These are phyloP conservation scores for Laspeyria flexula DNA, from an alignment of 2,888 invertebrate species.

Conservation along the genomic window DNA sequence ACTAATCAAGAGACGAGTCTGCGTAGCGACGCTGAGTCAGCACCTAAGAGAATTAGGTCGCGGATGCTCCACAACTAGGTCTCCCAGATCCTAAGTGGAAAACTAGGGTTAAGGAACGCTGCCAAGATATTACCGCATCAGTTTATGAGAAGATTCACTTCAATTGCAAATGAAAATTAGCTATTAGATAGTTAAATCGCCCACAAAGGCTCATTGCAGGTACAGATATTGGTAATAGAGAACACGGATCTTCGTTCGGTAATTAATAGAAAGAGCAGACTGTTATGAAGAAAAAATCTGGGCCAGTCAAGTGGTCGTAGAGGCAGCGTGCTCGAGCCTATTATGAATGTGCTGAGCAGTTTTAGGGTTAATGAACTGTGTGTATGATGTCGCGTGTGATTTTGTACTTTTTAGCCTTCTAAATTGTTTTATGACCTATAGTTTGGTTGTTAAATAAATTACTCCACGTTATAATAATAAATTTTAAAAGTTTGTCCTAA, in stretches of 20 bases:
- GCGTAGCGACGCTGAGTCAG: conserved; percentile 32
- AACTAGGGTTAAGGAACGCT: conserved; percentile 49
- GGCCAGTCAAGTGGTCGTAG: conserved; percentile 54
- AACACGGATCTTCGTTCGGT: conserved; percentile 15
- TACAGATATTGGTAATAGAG: conserved; percentile 6
- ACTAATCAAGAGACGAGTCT: conserved; percentile 42
- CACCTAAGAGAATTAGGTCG: conserved; percentile 59
- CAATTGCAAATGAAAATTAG: background rate
- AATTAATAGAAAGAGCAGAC: conserved; percentile 42
- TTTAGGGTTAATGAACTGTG: conserved; percentile 67
- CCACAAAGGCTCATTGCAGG: background rate
- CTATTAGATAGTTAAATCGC: background rate
- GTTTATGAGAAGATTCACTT: background rate
- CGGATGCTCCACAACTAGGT: conserved; percentile 49
- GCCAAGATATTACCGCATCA: conserved; percentile 13
- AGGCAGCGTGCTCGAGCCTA: conserved; percentile 41
- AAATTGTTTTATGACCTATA: conserved; percentile 9
- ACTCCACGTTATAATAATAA: background rate
- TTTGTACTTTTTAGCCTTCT: conserved; percentile 11
- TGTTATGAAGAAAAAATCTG: conserved; percentile 51
- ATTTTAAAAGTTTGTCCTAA: too few relatives aligned
- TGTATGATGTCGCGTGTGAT: conserved; percentile 36
- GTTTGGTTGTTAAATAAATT: conserved; percentile 13
- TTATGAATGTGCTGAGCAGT: conserved; percentile 46
- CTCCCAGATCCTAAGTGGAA: conserved; percentile 36